phyloP scores from a whole-genome alignment of 2,888 invertebrate genomes.

The Tholera decimalis region DNA sequence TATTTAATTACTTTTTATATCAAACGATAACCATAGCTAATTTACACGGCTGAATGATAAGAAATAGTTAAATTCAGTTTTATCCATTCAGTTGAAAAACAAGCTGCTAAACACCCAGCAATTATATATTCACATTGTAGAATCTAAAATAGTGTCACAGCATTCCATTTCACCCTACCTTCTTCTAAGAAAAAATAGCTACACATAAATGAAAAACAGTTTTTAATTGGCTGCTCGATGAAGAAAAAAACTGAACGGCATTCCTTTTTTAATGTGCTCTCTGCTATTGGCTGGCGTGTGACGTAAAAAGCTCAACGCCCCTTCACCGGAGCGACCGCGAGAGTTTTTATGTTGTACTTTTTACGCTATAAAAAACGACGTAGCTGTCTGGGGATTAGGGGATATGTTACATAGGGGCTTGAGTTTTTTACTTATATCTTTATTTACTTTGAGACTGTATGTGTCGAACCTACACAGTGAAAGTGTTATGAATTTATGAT shows the following conservation, averaged over 20 bases:
- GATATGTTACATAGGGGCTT: slow-evolving; percentile 36
- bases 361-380: slow-evolving; percentile 65
- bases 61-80: not conserved
- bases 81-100: not conserved
- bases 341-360: slow-evolving; percentile 72
- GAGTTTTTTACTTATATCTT: not conserved
- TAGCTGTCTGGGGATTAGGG: slow-evolving; percentile 30
- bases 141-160: not conserved
- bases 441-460: not conserved
- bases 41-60: not conserved
- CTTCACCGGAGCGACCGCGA: slow-evolving; percentile 73
- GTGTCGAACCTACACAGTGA: slow-evolving; percentile 13
- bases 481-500: slow-evolving; percentile 22
- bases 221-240: slow-evolving; percentile 71
- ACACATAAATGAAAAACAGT: slow-evolving; percentile 59
- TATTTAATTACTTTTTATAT: too few relatives aligned
- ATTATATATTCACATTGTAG: not conserved
- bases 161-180: slow-evolving; percentile 7
- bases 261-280: slow-evolving; percentile 81
- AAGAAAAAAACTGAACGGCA: slow-evolving; percentile 72
- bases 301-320: slow-evolving; percentile 86
- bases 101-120: not conserved
- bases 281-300: slow-evolving; percentile 79
- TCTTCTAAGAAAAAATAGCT: slow-evolving; percentile 11
- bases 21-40: too few relatives aligned